A percentile compares a stretch with the other conserved stretches of the same genome.
Evolutionary conservation across 2,888 invertebrate species (phyloP).

Genomic region (Protophormia terraenovae): DNA sequence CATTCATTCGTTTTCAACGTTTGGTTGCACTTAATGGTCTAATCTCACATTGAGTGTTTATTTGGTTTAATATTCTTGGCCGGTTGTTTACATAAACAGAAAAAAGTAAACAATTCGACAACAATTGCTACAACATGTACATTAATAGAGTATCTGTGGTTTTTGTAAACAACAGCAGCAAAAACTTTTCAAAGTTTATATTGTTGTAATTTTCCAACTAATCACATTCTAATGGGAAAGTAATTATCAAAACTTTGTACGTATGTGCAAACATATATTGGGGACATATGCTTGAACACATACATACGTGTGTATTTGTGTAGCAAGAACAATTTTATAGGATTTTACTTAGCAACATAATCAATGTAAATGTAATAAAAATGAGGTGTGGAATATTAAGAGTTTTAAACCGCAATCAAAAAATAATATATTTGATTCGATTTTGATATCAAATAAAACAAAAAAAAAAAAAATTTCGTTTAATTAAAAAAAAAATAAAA

Average conservation of each 20-base stretch:
- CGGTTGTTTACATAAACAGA: constrained; percentile 7
- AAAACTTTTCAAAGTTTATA: constrained; percentile 26
- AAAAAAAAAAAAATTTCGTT: not conserved
- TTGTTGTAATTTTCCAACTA: constrained; percentile 76
- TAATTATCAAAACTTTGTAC: constrained; percentile 76
- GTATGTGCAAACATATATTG: not conserved
- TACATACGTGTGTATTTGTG: no score
- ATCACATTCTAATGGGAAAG: constrained; percentile 81
- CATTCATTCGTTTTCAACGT: constrained; percentile 42
- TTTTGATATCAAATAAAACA: not conserved
- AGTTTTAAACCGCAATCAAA: not conserved
- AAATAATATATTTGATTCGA: not conserved
- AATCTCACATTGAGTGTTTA: constrained; percentile 55
- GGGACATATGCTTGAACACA: not conserved
- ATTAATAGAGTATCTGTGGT: constrained; percentile 49
- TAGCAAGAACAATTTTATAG: not conserved
- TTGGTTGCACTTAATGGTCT: constrained; percentile 53
- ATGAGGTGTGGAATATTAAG: not conserved
- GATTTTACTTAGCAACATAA: not conserved
- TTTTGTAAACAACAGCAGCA: constrained; percentile 22
- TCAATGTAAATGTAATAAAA: not conserved
- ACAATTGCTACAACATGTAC: constrained; percentile 33
- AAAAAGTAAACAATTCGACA: constrained; percentile 14
- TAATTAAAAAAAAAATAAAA: not conserved
- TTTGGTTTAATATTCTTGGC: constrained; percentile 58